Percentiles rank a stretch among this genome's conserved stretches.
These are phyloP conservation scores for Nomada lathburiana DNA, from an alignment of 2,888 invertebrate species.

Conservation along the genomic window DNA sequence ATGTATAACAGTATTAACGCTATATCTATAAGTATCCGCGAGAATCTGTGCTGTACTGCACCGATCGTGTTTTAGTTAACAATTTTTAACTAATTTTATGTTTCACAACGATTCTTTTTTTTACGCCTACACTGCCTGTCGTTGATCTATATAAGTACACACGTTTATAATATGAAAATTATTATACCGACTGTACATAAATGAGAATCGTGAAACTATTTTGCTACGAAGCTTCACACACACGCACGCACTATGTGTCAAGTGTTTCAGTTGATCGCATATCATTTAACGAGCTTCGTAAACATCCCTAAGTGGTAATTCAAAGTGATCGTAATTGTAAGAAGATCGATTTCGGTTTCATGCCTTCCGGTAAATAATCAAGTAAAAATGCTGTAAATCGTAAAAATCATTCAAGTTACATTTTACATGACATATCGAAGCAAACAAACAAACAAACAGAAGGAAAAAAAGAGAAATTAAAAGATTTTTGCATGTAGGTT, in stretches of 20 bases:
- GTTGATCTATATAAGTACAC: constrained; percentile 57
- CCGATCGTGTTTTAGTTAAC: constrained; percentile 29
- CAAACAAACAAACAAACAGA: constrained; percentile 9
- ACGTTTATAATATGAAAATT: constrained; percentile 41
- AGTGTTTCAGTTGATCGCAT: constrained; percentile 47
- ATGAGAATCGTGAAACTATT: constrained; percentile 45
- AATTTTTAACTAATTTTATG: constrained; percentile 44
- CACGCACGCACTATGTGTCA: constrained; percentile 5
- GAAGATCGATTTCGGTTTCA: constrained; percentile 67
- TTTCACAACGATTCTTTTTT: constrained; percentile 45
- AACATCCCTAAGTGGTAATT: neutral
- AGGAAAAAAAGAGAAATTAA: constrained; percentile 32
- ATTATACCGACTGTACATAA: constrained; percentile 42
- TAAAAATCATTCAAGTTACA: constrained; percentile 58
- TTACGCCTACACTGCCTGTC: constrained; percentile 58
- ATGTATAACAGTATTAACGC: constrained; percentile 56
- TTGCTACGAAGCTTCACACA: constrained; percentile 47
- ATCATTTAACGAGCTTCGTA: constrained; percentile 41
- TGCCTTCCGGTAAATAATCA: constrained; percentile 60
- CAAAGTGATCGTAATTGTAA: neutral
- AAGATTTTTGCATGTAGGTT: constrained; percentile 60
- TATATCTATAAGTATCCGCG: constrained; percentile 38
- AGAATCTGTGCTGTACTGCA: constrained; percentile 27
- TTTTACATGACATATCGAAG: constrained; percentile 72
- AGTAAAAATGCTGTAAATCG: constrained; percentile 39